These are phyloP conservation scores for Helicolenus hilgendorfi DNA, from an alignment of 2,797 vertebrate genomes.

Conservation along the genomic window DNA sequence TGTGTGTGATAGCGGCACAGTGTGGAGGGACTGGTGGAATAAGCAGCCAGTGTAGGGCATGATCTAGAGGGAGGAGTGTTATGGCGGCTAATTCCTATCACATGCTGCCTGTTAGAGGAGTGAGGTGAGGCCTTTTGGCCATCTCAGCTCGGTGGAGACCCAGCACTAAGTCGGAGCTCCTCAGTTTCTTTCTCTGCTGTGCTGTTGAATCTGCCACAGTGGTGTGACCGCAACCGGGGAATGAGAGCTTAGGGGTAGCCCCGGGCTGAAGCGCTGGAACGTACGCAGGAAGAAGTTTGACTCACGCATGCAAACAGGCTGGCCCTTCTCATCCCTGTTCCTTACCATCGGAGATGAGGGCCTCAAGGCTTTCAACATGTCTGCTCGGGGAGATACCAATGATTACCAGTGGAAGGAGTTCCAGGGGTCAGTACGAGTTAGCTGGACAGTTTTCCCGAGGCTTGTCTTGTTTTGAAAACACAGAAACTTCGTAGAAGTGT, in stretches of 20 bases:
- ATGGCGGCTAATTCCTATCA: slow-evolving; percentile 84
- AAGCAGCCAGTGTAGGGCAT: neutral
- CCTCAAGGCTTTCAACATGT: slow-evolving; percentile 69
- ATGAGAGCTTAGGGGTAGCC: neutral
- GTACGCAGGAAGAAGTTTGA: slow-evolving; percentile 3
- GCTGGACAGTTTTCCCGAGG: neutral
- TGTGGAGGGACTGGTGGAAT: slow-evolving; percentile 28
- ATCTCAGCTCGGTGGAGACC: slow-evolving; percentile 1
- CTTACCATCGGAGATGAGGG: slow-evolving; percentile 48
- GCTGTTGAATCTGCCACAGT: slow-evolving; percentile 66
- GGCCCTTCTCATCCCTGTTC: slow-evolving; percentile 27
- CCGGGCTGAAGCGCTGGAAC: neutral
- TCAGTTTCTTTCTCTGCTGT: slow-evolving; percentile 11
- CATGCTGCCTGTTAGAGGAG: slow-evolving; percentile 84
- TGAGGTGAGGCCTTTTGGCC: slow-evolving; percentile 43
- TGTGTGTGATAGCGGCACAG: slow-evolving; percentile 13
- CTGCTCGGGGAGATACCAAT: slow-evolving; percentile 64
- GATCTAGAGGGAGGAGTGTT: slow-evolving; percentile 35
- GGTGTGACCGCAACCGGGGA: slow-evolving; percentile 45
- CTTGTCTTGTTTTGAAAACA: neutral
- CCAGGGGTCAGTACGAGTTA: slow-evolving; percentile 85
- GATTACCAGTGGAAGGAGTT: slow-evolving; percentile 90
- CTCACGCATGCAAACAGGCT: slow-evolving; percentile 48
- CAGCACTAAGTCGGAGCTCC: neutral
- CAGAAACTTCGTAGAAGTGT: neutral